A percentile compares a stretch with the other conserved stretches of the same genome.
Conservation (phyloP, 2,797 vertebrate genomes). For the Tenualosa ilisha region DNA sequence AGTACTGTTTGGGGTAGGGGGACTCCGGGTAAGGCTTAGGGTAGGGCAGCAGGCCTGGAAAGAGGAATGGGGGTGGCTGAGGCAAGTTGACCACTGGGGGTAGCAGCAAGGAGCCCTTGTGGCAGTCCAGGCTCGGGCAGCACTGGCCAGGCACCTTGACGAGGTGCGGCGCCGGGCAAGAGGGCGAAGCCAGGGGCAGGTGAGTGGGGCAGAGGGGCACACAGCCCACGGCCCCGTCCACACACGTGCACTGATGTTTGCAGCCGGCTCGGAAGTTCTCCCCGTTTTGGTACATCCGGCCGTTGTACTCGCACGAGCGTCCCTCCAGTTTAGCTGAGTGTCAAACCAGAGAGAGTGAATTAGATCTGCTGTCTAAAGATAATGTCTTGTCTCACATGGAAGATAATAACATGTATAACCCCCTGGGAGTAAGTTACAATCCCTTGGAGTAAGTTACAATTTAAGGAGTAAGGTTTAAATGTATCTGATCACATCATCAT, state of each 20-base stretch:
- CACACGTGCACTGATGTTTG: slow-evolving; percentile 84
- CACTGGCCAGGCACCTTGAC: slow-evolving; percentile 80
- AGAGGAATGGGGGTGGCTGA: slow-evolving; percentile 58
- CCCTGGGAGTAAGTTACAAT: too few relatives aligned
- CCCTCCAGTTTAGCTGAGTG: slow-evolving; percentile 77
- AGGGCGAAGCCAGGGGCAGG: slow-evolving; percentile 69
- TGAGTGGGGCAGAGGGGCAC: slow-evolving; percentile 77
- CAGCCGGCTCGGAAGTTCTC: slow-evolving; percentile 81
- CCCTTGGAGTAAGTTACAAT: too few relatives aligned
- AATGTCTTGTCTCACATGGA: not conserved
- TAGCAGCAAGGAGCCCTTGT: slow-evolving; percentile 58
- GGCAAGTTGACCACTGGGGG: slow-evolving; percentile 55
- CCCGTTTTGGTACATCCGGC: slow-evolving; percentile 80
- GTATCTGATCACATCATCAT: too few relatives aligned
- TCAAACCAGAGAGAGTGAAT: not conserved
- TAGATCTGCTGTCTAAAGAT: not conserved
- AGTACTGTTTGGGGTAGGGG: slow-evolving; percentile 41
- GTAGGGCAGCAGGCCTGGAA: slow-evolving; percentile 33
- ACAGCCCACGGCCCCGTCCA: slow-evolving; percentile 83
- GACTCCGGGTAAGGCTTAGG: slow-evolving; percentile 57
- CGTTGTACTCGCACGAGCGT: slow-evolving; percentile 80
- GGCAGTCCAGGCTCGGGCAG: slow-evolving; percentile 78
- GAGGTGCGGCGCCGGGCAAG: slow-evolving; percentile 74
- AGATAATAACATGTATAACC: too few relatives aligned
- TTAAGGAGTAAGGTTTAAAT: too few relatives aligned